Percentiles rank a stretch among this genome's conserved stretches.
Evolutionary conservation across 1,140 invertebrate genomes (phyloP).

Genomic region (Muscidifurax raptorellus): DNA sequence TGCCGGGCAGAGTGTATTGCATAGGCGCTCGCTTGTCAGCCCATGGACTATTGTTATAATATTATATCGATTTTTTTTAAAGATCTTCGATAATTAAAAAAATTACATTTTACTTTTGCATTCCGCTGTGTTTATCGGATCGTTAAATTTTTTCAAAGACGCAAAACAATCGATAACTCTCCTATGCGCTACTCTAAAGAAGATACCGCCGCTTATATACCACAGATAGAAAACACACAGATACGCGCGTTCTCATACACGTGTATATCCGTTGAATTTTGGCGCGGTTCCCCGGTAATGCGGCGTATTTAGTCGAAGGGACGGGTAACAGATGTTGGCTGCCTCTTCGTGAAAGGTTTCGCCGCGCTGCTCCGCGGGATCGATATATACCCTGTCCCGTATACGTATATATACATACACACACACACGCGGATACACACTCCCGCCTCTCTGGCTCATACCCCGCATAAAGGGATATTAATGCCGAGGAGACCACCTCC

Average conservation of each 20-base stretch:
- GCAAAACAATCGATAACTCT: too few relatives aligned
- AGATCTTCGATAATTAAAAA: too few relatives aligned
- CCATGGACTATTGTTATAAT: too few relatives aligned
- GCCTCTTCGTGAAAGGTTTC: constrained; percentile 54
- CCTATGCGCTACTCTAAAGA: too few relatives aligned
- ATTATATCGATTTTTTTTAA: too few relatives aligned
- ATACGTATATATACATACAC: not conserved
- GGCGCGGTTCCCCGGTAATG: not conserved
- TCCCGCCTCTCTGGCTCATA: constrained; percentile 43
- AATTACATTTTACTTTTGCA: too few relatives aligned
- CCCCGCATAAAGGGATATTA: constrained; percentile 60
- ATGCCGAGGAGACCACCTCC: constrained; percentile 50
- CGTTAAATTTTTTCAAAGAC: too few relatives aligned
- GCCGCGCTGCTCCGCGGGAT: constrained; percentile 51
- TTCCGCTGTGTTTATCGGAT: too few relatives aligned
- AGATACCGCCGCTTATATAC: too few relatives aligned
- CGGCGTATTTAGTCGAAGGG: constrained; percentile 36
- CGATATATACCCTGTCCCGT: constrained; percentile 53
- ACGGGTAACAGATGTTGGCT: constrained; percentile 60
- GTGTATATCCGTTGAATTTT: constrained; percentile 21
- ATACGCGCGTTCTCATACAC: not conserved
- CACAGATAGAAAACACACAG: not conserved
- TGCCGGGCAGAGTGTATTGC: not conserved
- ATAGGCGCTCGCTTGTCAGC: not conserved
- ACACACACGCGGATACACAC: not conserved